Evolutionary conservation across 2,888 invertebrate species (phyloP).

Genomic region (Agrochola litura): DNA sequence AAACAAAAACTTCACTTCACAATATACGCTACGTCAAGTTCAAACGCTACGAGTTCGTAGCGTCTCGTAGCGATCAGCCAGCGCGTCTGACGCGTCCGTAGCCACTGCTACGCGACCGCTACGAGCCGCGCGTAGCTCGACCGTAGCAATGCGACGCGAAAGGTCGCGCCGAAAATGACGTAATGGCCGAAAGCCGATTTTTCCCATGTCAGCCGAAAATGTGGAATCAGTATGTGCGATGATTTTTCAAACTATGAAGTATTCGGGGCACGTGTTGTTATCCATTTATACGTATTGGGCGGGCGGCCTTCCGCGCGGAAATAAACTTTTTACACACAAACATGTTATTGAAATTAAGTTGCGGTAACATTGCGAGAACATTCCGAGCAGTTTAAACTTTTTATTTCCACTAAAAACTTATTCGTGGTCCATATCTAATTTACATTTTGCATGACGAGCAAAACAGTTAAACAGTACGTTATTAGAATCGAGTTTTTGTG

Average conservation of each 20-base stretch:
- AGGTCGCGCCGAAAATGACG: slow-evolving; percentile 77
- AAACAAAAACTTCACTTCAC: slow-evolving; percentile 43
- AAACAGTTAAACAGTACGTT: not conserved
- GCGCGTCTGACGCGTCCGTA: slow-evolving; percentile 82
- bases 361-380: not conserved
- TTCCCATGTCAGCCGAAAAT: slow-evolving; percentile 53
- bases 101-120: slow-evolving; percentile 83
- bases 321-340: slow-evolving; percentile 2
- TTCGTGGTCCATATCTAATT: not conserved
- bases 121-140: slow-evolving; percentile 73
- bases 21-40: slow-evolving; percentile 53
- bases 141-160: slow-evolving; percentile 78
- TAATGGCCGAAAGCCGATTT: slow-evolving; percentile 64
- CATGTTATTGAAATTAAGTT: slow-evolving; percentile 16
- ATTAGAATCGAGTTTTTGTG: not conserved
- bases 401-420: not conserved
- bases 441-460: not conserved
- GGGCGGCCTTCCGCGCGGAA: not conserved
- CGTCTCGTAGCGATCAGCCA: slow-evolving; percentile 76
- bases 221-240: slow-evolving; percentile 54
- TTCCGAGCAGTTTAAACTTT: not conserved
- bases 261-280: slow-evolving; percentile 48
- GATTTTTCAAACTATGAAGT: slow-evolving; percentile 59
- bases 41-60: slow-evolving; percentile 63
- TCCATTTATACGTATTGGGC: slow-evolving; percentile 42